A percentile compares a stretch with the other conserved stretches of the same genome.
phyloP scores from a whole-genome alignment of 2,888 invertebrate species.

The Alviniconcha strummeri region DNA sequence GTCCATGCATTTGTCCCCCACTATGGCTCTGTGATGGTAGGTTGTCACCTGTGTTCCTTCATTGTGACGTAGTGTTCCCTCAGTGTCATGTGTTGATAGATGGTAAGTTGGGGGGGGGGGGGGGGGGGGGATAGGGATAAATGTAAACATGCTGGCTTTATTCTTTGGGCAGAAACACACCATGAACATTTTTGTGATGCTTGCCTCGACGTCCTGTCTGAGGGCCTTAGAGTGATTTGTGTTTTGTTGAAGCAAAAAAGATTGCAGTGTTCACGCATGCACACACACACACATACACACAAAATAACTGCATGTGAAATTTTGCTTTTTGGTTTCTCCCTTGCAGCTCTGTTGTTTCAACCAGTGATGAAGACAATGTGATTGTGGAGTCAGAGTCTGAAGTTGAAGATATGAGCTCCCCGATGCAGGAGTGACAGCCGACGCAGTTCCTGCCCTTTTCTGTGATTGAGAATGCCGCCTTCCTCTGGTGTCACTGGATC shows the following conservation, averaged over 20 bases:
- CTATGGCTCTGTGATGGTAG: neutral
- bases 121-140: neutral
- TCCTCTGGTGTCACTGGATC: too few relatives aligned
- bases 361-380: conserved; percentile 4
- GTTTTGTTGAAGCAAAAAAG: too few relatives aligned
- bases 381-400: conserved; percentile 11
- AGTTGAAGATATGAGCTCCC: neutral
- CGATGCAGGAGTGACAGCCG: neutral
- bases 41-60: too few relatives aligned
- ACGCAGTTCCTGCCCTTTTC: neutral
- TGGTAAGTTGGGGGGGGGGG: neutral
- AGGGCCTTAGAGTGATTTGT: too few relatives aligned
- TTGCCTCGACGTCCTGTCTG: too few relatives aligned
- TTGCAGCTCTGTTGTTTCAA: neutral
- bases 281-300: neutral
- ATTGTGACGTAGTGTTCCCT: neutral
- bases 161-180: too few relatives aligned
- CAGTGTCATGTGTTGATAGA: neutral
- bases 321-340: neutral
- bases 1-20: neutral
- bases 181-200: too few relatives aligned
- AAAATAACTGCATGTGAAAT: neutral
- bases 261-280: too few relatives aligned
- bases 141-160: too few relatives aligned
- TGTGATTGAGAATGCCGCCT: neutral